phyloP scores from a whole-genome alignment of 2,797 vertebrate species.

The Hydrophis major region DNA sequence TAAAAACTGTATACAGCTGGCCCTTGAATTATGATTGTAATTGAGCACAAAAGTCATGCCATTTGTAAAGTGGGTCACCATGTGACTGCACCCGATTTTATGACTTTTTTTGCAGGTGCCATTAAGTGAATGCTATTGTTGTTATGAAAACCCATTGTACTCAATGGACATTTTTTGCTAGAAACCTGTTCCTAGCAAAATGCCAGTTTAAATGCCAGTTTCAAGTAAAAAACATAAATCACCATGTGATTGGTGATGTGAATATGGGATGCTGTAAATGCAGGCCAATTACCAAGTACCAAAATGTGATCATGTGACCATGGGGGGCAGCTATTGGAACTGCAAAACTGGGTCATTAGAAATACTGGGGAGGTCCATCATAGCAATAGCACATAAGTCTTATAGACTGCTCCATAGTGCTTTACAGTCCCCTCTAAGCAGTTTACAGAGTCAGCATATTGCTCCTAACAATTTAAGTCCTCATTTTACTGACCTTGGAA shows the following conservation, averaged over 20 bases:
- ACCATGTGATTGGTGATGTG: not conserved
- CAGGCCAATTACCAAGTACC: not conserved
- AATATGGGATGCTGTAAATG: not conserved
- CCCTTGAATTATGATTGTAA: not conserved
- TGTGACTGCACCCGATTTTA: not conserved
- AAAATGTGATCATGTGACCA: not conserved
- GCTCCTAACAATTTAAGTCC: no score
- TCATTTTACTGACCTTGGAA: no score
- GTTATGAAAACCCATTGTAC: not conserved
- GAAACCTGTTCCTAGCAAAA: no score
- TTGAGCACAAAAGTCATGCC: not conserved
- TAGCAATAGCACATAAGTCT: not conserved
- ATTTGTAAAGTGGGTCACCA: not conserved
- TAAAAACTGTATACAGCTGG: not conserved
- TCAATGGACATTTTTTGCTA: no score
- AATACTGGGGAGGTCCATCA: not conserved
- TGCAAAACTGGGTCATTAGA: not conserved
- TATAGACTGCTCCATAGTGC: no score
- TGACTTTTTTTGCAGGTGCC: not conserved
- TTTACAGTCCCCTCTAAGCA: no score
- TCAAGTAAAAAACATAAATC: not conserved
- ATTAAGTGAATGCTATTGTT: not conserved
- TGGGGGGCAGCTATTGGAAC: not conserved
- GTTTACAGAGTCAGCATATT: no score
- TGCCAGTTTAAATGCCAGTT: not conserved